Evolutionary conservation across 2,797 vertebrate species (phyloP), one percentile per base, ranked within the genome.

Genomic region (Phalanger gymnotis): DNA sequence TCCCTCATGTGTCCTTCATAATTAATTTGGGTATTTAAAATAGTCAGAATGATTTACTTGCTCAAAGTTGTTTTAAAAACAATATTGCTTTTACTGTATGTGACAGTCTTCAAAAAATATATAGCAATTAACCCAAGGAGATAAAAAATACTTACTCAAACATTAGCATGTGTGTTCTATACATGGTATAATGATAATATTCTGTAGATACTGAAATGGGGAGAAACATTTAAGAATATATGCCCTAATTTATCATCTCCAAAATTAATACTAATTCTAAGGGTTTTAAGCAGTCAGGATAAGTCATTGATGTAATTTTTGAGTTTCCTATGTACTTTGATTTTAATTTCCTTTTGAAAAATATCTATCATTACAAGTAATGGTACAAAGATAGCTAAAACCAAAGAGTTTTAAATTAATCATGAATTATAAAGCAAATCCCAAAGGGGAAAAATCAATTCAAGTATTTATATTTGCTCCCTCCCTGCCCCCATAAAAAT

Each of bases 291-390:
- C 11, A 25, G 54, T 22, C 30, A 97, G 90, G n/a, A 66, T 95
- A 90, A 40, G 97, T 5, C 1, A 94, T 14, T 3, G 11, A n/a
- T 40, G 89, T 94, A 54, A 96, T 96, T 95, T 97, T 91, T 54
- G 40, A 73, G 94, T 90, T 54, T 34, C 52, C 6, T 94, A 55
- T 91, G 30, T 57, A 91, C 5, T 94, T 66, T 93, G 94, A 56
- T 90, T 96, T 97, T 93, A 7, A 92, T 97, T 97, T 97, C 95
- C 73, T 91, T 96, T 90, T 73, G 97, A 16, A 61, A 61, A 58
- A 58, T 96, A 97, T 25, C 53, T 94, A 95, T 92, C 91, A 96
- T 96, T 94, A 40, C 31, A 93, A 19, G 14, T 51, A 90, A 90
- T 30, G 28, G 2, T 52, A 90, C 4, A 90, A 53, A 95, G 57